Conservation (phyloP, 1,140 invertebrate species). For the Drosophila erecta region DNA sequence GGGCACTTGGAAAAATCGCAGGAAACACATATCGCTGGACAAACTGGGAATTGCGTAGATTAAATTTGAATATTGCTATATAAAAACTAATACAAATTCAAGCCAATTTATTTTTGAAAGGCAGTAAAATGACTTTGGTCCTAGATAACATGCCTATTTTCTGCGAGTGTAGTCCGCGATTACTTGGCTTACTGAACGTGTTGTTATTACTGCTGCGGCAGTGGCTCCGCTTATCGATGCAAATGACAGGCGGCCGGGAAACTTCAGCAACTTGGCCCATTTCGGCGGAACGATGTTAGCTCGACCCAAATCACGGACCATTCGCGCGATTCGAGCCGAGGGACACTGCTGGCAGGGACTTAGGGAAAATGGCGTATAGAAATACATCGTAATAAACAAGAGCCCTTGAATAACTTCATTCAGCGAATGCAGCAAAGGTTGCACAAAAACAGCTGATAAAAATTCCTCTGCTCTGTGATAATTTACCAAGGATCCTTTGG, state of each 20-base stretch:
- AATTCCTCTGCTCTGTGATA: slow-evolving; percentile 27
- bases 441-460: slow-evolving; percentile 28
- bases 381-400: slow-evolving; percentile 25
- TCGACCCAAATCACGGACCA: slow-evolving; percentile 21
- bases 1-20: neutral
- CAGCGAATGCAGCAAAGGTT: slow-evolving; percentile 34
- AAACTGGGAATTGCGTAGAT: too few relatives aligned
- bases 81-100: too few relatives aligned
- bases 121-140: too few relatives aligned
- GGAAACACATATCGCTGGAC: neutral
- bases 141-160: too few relatives aligned
- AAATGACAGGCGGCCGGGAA: slow-evolving; percentile 49
- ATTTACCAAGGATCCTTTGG: slow-evolving; percentile 41
- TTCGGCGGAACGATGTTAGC: slow-evolving; percentile 10
- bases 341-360: slow-evolving; percentile 26
- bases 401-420: slow-evolving; percentile 11
- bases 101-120: too few relatives aligned
- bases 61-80: too few relatives aligned
- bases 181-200: slow-evolving; percentile 53
- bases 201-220: slow-evolving; percentile 46
- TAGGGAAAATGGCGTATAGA: neutral
- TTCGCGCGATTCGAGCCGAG: neutral
- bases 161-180: slow-evolving; percentile 14
- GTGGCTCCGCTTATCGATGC: slow-evolving; percentile 50
- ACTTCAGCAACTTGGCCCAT: slow-evolving; percentile 26